phyloP scores from a whole-genome alignment of 2,888 invertebrate species.

The Diarsia mendica region DNA sequence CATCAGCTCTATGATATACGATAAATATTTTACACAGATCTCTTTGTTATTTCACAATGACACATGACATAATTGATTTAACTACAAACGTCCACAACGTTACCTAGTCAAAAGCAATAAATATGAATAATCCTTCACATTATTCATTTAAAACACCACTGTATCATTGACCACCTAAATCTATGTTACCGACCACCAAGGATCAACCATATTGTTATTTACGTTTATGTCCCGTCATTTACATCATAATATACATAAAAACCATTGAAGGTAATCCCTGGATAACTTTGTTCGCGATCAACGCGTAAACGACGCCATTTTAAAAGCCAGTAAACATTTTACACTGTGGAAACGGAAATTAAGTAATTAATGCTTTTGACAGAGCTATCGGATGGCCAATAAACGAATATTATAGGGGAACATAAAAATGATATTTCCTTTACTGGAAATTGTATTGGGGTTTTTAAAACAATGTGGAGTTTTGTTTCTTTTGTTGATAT shows the following conservation, averaged over 20 bases:
- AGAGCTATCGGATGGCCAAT: constrained; percentile 48
- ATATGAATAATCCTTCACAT: constrained; percentile 16
- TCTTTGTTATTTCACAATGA: not conserved
- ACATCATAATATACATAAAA: constrained; percentile 58
- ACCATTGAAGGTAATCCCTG: constrained; percentile 50
- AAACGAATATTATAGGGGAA: constrained; percentile 53
- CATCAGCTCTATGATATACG: no score
- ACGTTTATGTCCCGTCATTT: constrained; percentile 44
- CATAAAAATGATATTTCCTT: constrained; percentile 43
- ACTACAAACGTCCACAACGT: not conserved
- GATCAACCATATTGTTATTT: constrained; percentile 42
- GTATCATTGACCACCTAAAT: constrained; percentile 17
- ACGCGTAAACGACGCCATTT: constrained; percentile 54
- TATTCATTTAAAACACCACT: constrained; percentile 13
- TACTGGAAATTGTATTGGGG: constrained; percentile 21
- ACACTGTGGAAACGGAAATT: constrained; percentile 56
- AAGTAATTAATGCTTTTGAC: constrained; percentile 60
- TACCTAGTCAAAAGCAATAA: not conserved
- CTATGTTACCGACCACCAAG: constrained; percentile 15
- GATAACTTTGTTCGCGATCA: constrained; percentile 51
- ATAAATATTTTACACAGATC: not conserved
- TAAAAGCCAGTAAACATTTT: constrained; percentile 58
- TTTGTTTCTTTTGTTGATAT: constrained; percentile 5
- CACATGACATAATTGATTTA: not conserved
- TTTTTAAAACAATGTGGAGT: constrained; percentile 37